Conservation (phyloP, 2,797 vertebrate genomes). For the Cryptoprocta ferox region DNA sequence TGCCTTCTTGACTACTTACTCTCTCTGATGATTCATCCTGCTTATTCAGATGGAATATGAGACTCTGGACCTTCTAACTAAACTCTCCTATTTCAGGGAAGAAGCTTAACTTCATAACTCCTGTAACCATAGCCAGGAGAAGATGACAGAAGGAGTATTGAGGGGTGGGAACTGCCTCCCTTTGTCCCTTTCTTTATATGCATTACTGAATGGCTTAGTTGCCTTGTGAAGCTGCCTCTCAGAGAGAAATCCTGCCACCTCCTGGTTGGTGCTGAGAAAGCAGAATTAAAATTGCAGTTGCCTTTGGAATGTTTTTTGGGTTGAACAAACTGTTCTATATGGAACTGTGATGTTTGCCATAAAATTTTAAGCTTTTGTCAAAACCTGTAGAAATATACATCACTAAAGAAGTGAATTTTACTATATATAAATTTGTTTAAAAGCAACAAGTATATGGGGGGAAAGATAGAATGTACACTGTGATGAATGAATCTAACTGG, state of each 20-base stretch:
- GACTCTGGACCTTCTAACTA: constrained; percentile 48
- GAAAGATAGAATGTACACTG: neutral
- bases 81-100: constrained; percentile 26
- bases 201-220: neutral
- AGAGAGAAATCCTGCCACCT: constrained; percentile 74
- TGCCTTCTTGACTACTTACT: constrained; percentile 20
- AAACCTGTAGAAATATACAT: constrained; percentile 24
- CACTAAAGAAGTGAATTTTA: constrained; percentile 36
- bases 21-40: neutral
- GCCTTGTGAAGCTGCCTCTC: neutral
- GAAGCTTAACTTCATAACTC: neutral
- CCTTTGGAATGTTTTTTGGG: neutral
- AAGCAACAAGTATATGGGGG: neutral
- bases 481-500: constrained; percentile 5
- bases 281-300: constrained; percentile 9
- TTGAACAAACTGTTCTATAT: neutral
- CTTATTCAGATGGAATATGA: neutral
- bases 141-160: neutral
- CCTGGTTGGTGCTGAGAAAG: constrained; percentile 62
- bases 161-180: neutral
- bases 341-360: neutral
- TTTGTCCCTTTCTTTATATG: neutral
- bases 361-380: constrained; percentile 46
- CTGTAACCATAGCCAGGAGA: neutral
- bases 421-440: neutral